Percentiles rank a stretch among this genome's conserved stretches.
Conservation (phyloP, 2,797 vertebrate genomes). For the Rhynchonycteris naso region DNA sequence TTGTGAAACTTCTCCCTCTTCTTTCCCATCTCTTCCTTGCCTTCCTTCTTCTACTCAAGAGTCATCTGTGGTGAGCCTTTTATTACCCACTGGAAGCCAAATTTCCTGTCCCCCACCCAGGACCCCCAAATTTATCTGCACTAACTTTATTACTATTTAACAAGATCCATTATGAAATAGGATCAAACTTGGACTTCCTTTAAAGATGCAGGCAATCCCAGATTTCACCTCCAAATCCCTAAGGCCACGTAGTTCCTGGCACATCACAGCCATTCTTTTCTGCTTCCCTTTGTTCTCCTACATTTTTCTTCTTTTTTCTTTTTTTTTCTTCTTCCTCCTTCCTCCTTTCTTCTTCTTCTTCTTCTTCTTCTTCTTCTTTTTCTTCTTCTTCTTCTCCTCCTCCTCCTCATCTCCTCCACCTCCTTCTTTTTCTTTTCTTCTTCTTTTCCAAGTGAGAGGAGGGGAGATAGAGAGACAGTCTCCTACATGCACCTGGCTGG, state of each 20-base stretch:
- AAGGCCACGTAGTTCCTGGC: neutral
- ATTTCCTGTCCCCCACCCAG: too few relatives aligned
- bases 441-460: too few relatives aligned
- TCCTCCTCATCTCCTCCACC: too few relatives aligned
- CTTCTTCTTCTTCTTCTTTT: too few relatives aligned
- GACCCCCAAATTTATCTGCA: neutral
- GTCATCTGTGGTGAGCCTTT: neutral
- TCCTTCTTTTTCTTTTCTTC: too few relatives aligned
- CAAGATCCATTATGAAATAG: conserved; percentile 36
- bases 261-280: neutral
- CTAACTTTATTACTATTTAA: conserved; percentile 32
- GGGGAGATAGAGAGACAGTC: too few relatives aligned
- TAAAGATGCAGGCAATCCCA: neutral
- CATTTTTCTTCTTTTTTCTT: too few relatives aligned
- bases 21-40: neutral
- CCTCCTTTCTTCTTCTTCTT: too few relatives aligned
- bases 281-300: too few relatives aligned
- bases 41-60: neutral
- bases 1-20: neutral
- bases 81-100: neutral
- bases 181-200: conserved; percentile 48
- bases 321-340: too few relatives aligned
- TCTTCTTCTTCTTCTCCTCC: too few relatives aligned
- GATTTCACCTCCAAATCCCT: conserved; percentile 13
- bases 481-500: too few relatives aligned